A percentile compares a stretch with the other conserved stretches of the same genome.
Evolutionary conservation across 2,797 vertebrate genomes (phyloP).

Genomic region (Anisognathus igniventris): DNA sequence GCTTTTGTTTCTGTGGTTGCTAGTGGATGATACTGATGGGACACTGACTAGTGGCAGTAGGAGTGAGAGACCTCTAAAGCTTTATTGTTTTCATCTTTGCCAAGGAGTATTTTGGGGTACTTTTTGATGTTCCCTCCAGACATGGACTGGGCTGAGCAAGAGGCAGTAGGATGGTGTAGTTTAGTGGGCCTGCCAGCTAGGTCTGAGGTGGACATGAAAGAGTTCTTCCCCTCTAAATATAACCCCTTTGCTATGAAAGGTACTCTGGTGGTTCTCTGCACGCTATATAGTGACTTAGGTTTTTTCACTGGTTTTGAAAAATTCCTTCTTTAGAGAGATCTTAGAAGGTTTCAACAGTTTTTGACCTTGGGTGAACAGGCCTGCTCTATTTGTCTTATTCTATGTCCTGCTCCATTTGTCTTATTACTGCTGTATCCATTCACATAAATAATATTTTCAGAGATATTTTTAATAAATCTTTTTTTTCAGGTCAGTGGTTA

Average conservation of each 20-base stretch:
- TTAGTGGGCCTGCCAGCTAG: background rate
- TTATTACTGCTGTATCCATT: background rate
- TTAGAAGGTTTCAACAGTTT: fast-evolving
- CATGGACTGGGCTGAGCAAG: background rate
- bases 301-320: background rate
- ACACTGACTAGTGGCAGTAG: background rate
- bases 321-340: background rate
- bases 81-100: background rate
- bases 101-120: background rate
- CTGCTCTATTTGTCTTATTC: background rate
- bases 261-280: background rate
- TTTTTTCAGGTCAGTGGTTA: background rate
- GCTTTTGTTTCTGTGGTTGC: background rate
- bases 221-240: background rate
- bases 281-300: background rate
- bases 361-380: background rate
- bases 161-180: background rate
- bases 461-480: background rate
- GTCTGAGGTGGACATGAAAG: background rate
- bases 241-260: background rate
- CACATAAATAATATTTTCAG: background rate
- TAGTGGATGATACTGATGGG: background rate
- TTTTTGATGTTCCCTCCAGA: background rate
- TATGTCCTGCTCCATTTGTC: fast-evolving
- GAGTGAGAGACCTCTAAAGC: background rate